Evolutionary conservation across 2,113 vertebrate species (phyloP), one percentile per base, ranked within the genome.

Genomic region (Bufo gargarizans): DNA sequence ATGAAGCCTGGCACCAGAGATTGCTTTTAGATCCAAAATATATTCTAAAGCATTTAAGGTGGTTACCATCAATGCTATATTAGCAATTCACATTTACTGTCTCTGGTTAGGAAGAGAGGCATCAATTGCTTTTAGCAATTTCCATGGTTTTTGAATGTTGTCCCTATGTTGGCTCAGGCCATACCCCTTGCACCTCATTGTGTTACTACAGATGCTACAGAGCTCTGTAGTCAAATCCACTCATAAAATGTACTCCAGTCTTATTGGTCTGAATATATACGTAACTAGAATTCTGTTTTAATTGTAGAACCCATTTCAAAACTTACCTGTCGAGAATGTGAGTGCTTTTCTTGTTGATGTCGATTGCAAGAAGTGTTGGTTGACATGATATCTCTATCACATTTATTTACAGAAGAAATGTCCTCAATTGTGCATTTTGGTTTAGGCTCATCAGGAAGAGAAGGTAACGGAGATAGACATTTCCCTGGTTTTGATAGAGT

Each of bases 401-500:
- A 90, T 91, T 92, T 94, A 91, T 91, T 90, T 89, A 94, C 91
- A 81, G 94, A 93, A 86, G 94, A 95, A 77, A 93, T 89, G 94
- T 97, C 97, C 91, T 93, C 92, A 10, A 89, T 91, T 90, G 93
- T 91, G 90, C 95, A 94, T 92, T 93, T 94, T 92, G 95, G 91
- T 92, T 97, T 96, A 0, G 95, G 45, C 50, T 84, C 82, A 55
- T 84, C 82, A 71, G n/a, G 94, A 86, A 92, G 92, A 88, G 96
- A 95, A 0, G 96, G 95, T 90, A 96, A 92, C 45, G 97, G 97
- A 83, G 97, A 91, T 14, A 97, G 96, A 91, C 95, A 92, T 92
- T 94, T 95, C 92, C 97, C 97, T 93, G 92, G 96, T 94, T 97
- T 96, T 96, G 95, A 95, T 93, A 95, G 6, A 53, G 19, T 22